Percentiles rank a stretch among this genome's conserved stretches.
Conservation (phyloP, 2,113 vertebrate genomes). For the Rutilus rutilus region DNA sequence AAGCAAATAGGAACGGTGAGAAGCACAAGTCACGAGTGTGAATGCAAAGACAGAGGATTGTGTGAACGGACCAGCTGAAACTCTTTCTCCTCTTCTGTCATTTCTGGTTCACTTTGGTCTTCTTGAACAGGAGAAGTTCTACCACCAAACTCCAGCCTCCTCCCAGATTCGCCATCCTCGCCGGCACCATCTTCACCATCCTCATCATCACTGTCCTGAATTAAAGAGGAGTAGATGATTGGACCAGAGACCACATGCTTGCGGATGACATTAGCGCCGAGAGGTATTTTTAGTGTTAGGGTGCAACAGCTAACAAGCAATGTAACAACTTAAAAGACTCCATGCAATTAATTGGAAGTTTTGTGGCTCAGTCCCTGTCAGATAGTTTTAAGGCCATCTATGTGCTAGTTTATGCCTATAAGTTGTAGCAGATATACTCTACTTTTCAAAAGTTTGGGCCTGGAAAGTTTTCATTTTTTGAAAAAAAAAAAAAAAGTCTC, state of each 20-base stretch:
- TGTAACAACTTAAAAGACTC: not conserved
- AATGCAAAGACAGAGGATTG: not conserved
- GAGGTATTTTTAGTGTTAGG: constrained; percentile 1
- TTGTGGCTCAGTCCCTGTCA: not conserved
- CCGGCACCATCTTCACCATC: constrained; percentile 80
- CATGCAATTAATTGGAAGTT: not conserved
- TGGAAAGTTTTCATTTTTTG: not conserved
- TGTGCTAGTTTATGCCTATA: not conserved
- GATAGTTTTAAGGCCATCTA: not conserved
- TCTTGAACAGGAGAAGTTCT: constrained; percentile 89
- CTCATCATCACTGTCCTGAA: constrained; percentile 93
- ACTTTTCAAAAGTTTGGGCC: not conserved
- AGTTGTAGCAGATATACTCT: not conserved
- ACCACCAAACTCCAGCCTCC: constrained; percentile 79
- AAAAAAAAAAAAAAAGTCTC: not conserved
- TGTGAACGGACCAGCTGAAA: constrained; percentile 87
- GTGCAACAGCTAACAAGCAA: constrained; percentile 1
- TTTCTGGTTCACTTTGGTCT: constrained; percentile 93
- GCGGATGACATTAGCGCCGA: constrained; percentile 19
- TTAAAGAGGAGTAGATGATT: not conserved
- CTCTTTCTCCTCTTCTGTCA: constrained; percentile 98
- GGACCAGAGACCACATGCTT: not conserved
- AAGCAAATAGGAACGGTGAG: not conserved
- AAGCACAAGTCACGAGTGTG: not conserved
- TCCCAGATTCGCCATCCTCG: constrained; percentile 78